A percentile compares a stretch with the other conserved stretches of the same genome.
phyloP scores from a whole-genome alignment of 2,797 vertebrate genomes.

The Pseudotriccus pelzelni region DNA sequence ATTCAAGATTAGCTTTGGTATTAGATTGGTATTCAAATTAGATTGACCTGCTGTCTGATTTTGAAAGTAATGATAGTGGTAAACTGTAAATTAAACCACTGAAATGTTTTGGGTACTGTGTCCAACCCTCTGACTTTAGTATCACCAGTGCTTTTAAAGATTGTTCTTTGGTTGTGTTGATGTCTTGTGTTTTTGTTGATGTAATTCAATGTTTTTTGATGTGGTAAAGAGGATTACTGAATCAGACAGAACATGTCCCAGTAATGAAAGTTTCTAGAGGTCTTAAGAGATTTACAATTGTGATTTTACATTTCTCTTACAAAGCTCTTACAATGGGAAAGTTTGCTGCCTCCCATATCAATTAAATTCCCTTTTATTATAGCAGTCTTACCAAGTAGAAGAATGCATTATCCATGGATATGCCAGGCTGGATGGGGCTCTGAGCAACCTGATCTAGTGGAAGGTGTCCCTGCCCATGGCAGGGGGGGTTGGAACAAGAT shows the following conservation, averaged over 20 bases:
- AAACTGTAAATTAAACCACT: background rate
- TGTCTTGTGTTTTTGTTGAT: background rate
- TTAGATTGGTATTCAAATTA: background rate
- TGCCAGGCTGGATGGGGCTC: background rate
- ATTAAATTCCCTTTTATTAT: background rate
- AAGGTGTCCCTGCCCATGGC: background rate
- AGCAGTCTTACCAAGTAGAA: background rate
- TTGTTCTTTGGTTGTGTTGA: background rate
- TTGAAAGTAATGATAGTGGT: background rate
- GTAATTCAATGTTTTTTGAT: background rate
- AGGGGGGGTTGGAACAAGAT: rapidly evolving
- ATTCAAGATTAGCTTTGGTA: background rate
- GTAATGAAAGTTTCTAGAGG: background rate
- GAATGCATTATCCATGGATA: background rate
- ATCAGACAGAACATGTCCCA: background rate
- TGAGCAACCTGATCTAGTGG: background rate
- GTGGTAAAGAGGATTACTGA: background rate
- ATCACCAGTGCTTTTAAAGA: background rate
- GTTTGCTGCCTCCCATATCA: background rate
- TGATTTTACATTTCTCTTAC: background rate
- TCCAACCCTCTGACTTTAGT: background rate
- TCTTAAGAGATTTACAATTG: background rate
- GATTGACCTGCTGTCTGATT: background rate
- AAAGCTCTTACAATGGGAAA: background rate
- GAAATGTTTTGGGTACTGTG: background rate